phyloP scores from a whole-genome alignment of 1,140 invertebrate genomes.

The Drosophila pallidifrons region DNA sequence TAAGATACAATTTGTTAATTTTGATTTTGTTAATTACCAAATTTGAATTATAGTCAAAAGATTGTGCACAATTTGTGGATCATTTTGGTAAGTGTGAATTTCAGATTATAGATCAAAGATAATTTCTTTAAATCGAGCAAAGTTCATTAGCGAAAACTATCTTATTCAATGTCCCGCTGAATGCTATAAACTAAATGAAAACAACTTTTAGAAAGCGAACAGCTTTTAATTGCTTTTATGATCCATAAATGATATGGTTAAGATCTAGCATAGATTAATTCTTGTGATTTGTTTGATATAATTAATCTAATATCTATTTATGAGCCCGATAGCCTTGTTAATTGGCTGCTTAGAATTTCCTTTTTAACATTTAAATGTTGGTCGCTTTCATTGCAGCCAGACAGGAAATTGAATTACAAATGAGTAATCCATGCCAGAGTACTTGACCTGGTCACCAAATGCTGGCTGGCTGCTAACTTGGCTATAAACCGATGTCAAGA shows the following conservation, averaged over 20 bases:
- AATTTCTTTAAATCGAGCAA: not conserved
- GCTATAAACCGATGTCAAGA: slow-evolving; percentile 40
- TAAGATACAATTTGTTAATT: not conserved
- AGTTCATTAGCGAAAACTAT: not conserved
- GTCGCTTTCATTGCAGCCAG: slow-evolving; percentile 32
- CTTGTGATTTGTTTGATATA: not conserved
- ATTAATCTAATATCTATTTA: slow-evolving; percentile 44
- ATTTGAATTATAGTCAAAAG: too few relatives aligned
- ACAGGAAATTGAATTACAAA: slow-evolving; percentile 59
- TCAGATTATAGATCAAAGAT: too few relatives aligned
- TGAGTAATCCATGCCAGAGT: slow-evolving; percentile 8
- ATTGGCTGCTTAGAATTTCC: slow-evolving; percentile 45
- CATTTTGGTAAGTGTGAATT: not conserved
- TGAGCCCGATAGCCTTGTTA: slow-evolving; percentile 43
- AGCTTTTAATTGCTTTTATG: not conserved
- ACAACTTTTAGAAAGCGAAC: not conserved
- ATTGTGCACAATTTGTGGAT: not conserved
- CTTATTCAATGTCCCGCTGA: too few relatives aligned
- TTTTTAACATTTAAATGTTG: slow-evolving; percentile 5
- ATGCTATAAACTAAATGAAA: not conserved
- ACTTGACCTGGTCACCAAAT: slow-evolving; percentile 29
- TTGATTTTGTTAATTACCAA: not conserved
- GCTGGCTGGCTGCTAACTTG: slow-evolving; percentile 4
- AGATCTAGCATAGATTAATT: slow-evolving; percentile 1
- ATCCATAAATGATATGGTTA: not conserved